Evolutionary conservation across 2,888 invertebrate genomes (phyloP), one percentile per base, ranked within the genome.

Genomic region (Portevinia maculata): DNA sequence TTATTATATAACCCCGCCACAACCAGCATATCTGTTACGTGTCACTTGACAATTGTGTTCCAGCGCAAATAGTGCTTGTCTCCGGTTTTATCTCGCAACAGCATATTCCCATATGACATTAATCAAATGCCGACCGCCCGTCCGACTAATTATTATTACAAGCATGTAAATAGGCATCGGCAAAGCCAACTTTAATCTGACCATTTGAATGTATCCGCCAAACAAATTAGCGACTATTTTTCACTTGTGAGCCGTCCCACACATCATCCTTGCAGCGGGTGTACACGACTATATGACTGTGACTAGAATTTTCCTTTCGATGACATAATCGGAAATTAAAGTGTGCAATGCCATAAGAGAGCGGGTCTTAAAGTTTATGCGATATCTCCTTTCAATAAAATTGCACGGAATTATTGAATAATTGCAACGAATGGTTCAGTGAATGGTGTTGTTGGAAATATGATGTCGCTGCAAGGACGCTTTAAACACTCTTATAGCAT

Each of bases 121-220:
- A 57, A 75, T 79, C 73, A 79, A 73, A 65, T 57, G 62, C 55
- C 44, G 9, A 32, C 59, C 52, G 52, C 44, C 30, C 52, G 57
- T 44, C 39, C 50, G 37, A 64, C 79, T 79, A 75, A 79, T 79
- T 79, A 79, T 75, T 62, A 73, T 73, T 73, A 55, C 69, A 69
- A 69, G 34, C 75, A 75, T 79, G 75, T 69, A 74, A 69, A 75
- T 75, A 62, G 69, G 48, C 55, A 78, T 71, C 71, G 57, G 48
- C 74, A 62, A 60, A 79, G 62, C 65, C 59, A 50, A 21, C 17
- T 57, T 57, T 52, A 59, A 71, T 71, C 50, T 67, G 65, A 41
- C 57, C 57, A 64, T 62, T 74, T 62, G 57, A 74, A 62, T 52
- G 44, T 37, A 34, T 50, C 60, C 39, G 50, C 19, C 67, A 67